phyloP scores from a whole-genome alignment of 35 echinoderm and acorn worm genomes.

The Ophioderma brevispina region DNA sequence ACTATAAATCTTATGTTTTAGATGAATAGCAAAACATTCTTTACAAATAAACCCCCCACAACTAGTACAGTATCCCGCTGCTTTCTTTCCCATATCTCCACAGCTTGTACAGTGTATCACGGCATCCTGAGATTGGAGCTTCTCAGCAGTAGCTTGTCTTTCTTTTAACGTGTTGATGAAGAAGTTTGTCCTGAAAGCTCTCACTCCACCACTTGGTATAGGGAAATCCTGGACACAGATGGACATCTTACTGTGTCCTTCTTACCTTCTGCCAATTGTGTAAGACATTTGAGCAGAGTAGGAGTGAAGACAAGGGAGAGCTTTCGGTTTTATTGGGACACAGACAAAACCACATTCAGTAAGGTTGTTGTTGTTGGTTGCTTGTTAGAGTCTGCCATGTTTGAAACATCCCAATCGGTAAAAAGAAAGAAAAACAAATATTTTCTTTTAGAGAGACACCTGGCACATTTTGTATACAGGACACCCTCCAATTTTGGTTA shows the following conservation, averaged over 20 bases:
- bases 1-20: background rate
- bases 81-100: background rate
- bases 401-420: no score
- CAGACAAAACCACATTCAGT: no score
- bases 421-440: no score
- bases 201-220: background rate
- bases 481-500: no score
- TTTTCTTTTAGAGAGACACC: no score
- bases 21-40: background rate
- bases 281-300: background rate
- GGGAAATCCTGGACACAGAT: background rate
- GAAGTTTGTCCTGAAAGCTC: background rate
- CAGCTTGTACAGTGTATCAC: background rate
- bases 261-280: background rate
- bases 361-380: no score
- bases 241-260: background rate
- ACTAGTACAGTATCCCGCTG: background rate
- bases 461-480: no score
- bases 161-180: background rate
- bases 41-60: background rate
- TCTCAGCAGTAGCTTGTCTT: background rate
- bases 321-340: background rate
- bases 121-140: background rate
- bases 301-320: background rate
- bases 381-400: no score